phyloP scores from a whole-genome alignment of 2,113 vertebrate genomes.

The Axis porcinus region DNA sequence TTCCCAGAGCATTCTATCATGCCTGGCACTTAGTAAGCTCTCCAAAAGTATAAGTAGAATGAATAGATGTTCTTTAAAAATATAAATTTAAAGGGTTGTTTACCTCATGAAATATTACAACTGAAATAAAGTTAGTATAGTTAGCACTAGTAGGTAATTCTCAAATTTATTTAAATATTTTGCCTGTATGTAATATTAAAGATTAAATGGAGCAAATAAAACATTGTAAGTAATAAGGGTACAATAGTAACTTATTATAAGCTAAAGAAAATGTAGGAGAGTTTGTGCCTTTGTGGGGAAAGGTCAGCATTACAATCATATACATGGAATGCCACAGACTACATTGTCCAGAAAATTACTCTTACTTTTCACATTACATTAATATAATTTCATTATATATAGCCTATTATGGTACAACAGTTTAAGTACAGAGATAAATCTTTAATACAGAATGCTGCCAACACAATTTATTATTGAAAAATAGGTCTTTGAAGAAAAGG shows the following conservation, averaged over 20 bases:
- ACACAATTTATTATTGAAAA: not conserved
- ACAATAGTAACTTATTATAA: not conserved
- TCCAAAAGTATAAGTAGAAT: not conserved
- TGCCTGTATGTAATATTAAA: not conserved
- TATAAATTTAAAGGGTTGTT: not conserved
- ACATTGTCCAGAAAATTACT: not conserved
- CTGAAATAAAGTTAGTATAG: not conserved
- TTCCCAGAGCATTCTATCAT: not conserved
- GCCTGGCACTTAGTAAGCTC: not conserved
- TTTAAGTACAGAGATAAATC: not conserved
- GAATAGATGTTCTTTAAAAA: not conserved
- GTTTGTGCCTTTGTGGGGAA: not conserved
- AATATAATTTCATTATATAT: not conserved
- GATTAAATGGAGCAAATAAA: not conserved
- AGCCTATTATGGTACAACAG: not conserved
- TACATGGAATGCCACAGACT: not conserved
- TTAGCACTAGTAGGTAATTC: not conserved
- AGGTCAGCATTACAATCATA: not conserved
- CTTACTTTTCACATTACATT: not conserved
- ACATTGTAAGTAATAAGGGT: not conserved
- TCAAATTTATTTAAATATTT: not conserved
- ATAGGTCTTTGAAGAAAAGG: not conserved
- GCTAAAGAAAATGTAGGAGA: not conserved
- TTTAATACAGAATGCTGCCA: not conserved
- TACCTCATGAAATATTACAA: not conserved